Conservation (phyloP, 2,888 invertebrate species). For the Iphiclides podalirius region DNA sequence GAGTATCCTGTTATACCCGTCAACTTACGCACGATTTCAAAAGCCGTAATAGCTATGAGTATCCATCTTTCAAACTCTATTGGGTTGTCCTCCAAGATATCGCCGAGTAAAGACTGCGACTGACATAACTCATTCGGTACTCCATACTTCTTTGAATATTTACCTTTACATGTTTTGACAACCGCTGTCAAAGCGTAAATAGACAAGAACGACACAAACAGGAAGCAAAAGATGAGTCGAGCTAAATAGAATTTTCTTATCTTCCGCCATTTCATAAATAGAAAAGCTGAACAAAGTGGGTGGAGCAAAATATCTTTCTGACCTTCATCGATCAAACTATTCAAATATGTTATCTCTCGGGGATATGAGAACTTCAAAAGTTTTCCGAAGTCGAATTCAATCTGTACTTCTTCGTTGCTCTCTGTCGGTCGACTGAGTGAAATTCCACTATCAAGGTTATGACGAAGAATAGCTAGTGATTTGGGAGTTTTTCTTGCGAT, state of each 20-base stretch:
- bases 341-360: constrained; percentile 91
- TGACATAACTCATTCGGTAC: constrained; percentile 86
- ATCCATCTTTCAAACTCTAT: constrained; percentile 91
- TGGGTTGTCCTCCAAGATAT: constrained; percentile 86
- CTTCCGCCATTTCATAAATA: constrained; percentile 94
- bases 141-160: constrained; percentile 67
- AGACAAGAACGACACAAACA: constrained; percentile 89
- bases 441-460: constrained; percentile 89
- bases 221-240: constrained; percentile 87
- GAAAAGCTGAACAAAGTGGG: constrained; percentile 92
- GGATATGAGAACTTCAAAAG: constrained; percentile 90
- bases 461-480: constrained; percentile 88
- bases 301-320: constrained; percentile 93
- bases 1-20: constrained; percentile 91
- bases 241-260: constrained; percentile 93
- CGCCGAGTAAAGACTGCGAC: constrained; percentile 85
- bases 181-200: constrained; percentile 89
- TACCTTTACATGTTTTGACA: constrained; percentile 83
- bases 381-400: constrained; percentile 90
- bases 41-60: constrained; percentile 86
- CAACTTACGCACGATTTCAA: constrained; percentile 88
- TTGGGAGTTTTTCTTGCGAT: constrained; percentile 92
- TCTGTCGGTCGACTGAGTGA: constrained; percentile 86
- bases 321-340: constrained; percentile 92
- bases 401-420: constrained; percentile 88